phyloP scores from a whole-genome alignment of 1,140 invertebrate genomes.

The Papilio helenus region DNA sequence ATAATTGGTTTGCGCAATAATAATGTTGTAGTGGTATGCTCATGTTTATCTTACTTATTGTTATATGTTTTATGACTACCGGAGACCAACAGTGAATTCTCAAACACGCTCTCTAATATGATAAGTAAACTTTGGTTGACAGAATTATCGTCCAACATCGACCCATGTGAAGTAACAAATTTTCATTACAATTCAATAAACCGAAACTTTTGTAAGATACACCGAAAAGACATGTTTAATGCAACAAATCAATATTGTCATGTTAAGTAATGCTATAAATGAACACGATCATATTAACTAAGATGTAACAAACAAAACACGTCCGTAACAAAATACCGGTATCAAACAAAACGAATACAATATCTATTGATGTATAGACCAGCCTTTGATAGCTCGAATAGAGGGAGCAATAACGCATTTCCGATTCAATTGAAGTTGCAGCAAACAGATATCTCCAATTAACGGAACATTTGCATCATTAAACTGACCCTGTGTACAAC shows the following conservation, averaged over 20 bases:
- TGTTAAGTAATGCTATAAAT: constrained; percentile 2
- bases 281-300: background rate
- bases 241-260: background rate
- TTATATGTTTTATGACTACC: background rate
- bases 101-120: background rate
- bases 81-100: background rate
- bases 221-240: background rate
- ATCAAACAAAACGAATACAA: constrained; percentile 54
- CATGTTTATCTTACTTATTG: background rate
- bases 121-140: background rate
- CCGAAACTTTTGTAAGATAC: too few relatives aligned
- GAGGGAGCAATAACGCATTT: constrained; percentile 60
- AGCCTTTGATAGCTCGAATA: constrained; percentile 47
- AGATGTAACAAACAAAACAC: background rate
- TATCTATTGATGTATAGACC: constrained; percentile 56
- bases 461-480: constrained; percentile 63
- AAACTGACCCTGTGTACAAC: constrained; percentile 39
- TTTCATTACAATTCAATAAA: too few relatives aligned
- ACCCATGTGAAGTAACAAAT: too few relatives aligned
- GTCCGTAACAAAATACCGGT: constrained; percentile 15
- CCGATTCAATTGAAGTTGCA: constrained; percentile 59
- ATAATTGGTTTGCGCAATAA: too few relatives aligned
- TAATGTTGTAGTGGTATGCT: too few relatives aligned
- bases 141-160: background rate
- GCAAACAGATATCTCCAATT: constrained; percentile 73